Evolutionary conservation across 2,113 vertebrate genomes (phyloP).

Genomic region (Circaetus gallicus): DNA sequence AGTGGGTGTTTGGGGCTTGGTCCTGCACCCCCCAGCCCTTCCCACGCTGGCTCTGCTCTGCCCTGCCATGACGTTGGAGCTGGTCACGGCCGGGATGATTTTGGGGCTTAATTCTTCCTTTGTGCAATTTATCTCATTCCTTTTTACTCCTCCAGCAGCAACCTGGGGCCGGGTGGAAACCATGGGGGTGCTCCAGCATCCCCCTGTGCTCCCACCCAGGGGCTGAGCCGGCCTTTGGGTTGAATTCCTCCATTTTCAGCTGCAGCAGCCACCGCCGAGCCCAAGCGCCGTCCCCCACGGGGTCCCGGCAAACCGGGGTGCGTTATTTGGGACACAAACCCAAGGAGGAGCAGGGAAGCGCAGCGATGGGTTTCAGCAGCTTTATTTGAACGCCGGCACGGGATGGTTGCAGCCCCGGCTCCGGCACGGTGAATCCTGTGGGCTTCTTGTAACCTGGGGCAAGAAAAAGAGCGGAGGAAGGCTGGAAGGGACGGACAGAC

Average conservation of each 20-base stretch:
- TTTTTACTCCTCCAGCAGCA: background rate
- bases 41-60: fast-evolving
- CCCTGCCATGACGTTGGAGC: fast-evolving
- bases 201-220: fast-evolving
- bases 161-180: fast-evolving
- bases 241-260: background rate
- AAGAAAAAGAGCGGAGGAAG: background rate
- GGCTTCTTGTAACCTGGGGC: fast-evolving
- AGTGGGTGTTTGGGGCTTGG: background rate
- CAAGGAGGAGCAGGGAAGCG: background rate
- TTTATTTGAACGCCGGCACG: background rate
- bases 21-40: background rate
- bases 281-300: background rate
- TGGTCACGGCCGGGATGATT: fast-evolving
- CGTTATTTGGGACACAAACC: background rate
- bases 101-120: background rate
- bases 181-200: background rate
- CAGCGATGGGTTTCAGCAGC: background rate
- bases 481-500: background rate
- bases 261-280: background rate
- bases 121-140: background rate
- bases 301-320: fast-evolving
- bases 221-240: background rate
- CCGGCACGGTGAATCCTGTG: fast-evolving
- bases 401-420: background rate